Base-by-base conservation (phyloP, 1,140 invertebrate species). In the Drosophila subobscura region DNA sequence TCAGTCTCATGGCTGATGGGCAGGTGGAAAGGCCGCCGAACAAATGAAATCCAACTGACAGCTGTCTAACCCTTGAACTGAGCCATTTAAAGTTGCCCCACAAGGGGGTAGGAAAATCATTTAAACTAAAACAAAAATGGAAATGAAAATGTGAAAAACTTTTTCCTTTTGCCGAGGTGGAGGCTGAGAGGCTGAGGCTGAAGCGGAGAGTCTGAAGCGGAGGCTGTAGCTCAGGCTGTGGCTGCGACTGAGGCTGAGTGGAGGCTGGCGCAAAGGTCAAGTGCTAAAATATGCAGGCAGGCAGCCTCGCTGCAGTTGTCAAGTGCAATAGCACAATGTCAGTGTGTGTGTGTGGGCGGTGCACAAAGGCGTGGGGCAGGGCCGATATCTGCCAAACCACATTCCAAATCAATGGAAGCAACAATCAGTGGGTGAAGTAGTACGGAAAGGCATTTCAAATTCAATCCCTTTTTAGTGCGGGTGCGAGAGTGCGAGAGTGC, bases 301-400 rank as follows among this genome's bases (percentile, higher is more conserved):
- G 57, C 60, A 73, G 23, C 65, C 58, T 65, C 54, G 53, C 56
- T 79, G 61, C 25, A 41, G 51, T 67, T 88, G 73, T 75, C 77
- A 75, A 88, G 65, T 78, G 74, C 73, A 86, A 64, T 74, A 64
- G 73, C 80, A 77, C 81, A 85, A 70, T 86, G 72, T 72, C 81
- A 61, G 54, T 55, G 53, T 44, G 60, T 54, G 60, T 27, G 51
- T 44, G 14, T 2, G 42, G 25, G 40, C 37, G 52, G 16, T 20
- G 16, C 16, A 20, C 1, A 20, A 20, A 20, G 16, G 16, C 16
- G 16, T 20, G 20, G 47, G 27, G 23, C 14, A 41, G 44, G 47
- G 37, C 46, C 29, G 29, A 49, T 20, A 8, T 41, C 16, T 45
- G 41, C 20, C 44, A 44, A 23, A 45, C 53, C 23, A 52, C 29